Evolutionary conservation across 2,888 invertebrate genomes (phyloP).

Genomic region (Polietes domitor): DNA sequence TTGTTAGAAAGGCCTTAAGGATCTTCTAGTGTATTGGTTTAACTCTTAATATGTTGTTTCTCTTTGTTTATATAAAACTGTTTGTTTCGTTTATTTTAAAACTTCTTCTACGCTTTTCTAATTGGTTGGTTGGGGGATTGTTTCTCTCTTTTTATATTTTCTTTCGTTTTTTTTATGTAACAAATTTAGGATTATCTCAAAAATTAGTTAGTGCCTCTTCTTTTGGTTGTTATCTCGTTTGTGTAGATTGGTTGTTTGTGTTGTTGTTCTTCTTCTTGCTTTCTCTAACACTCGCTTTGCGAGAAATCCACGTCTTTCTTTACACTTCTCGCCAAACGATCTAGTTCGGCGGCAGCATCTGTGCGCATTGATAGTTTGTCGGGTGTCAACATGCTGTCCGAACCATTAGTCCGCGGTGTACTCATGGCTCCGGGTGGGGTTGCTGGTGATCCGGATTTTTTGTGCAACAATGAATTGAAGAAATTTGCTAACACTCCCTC

Average conservation of each 20-base stretch:
- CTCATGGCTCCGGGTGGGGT: slow-evolving; percentile 80
- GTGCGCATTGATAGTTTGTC: slow-evolving; percentile 90
- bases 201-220: slow-evolving; percentile 43
- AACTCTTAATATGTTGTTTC: slow-evolving; percentile 31
- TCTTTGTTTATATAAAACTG: slow-evolving; percentile 2
- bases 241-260: neutral
- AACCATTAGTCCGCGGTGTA: slow-evolving; percentile 79
- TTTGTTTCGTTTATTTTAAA: slow-evolving; percentile 20
- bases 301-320: slow-evolving; percentile 81
- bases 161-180: slow-evolving; percentile 33
- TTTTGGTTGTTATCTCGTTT: slow-evolving; percentile 31
- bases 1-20: slow-evolving; percentile 45
- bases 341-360: slow-evolving; percentile 95
- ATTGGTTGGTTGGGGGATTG: neutral
- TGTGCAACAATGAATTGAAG: slow-evolving; percentile 97
- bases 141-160: slow-evolving; percentile 4
- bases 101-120: slow-evolving; percentile 8
- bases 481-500: slow-evolving; percentile 98
- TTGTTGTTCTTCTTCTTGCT: slow-evolving; percentile 12
- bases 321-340: slow-evolving; percentile 89
- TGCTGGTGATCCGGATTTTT: slow-evolving; percentile 91
- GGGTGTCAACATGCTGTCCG: slow-evolving; percentile 80
- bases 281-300: slow-evolving; percentile 79
- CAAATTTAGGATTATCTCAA: slow-evolving; percentile 45
- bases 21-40: slow-evolving; percentile 26